Conservation (phyloP, 2,113 vertebrate genomes). For the Platycercus adscitus region DNA sequence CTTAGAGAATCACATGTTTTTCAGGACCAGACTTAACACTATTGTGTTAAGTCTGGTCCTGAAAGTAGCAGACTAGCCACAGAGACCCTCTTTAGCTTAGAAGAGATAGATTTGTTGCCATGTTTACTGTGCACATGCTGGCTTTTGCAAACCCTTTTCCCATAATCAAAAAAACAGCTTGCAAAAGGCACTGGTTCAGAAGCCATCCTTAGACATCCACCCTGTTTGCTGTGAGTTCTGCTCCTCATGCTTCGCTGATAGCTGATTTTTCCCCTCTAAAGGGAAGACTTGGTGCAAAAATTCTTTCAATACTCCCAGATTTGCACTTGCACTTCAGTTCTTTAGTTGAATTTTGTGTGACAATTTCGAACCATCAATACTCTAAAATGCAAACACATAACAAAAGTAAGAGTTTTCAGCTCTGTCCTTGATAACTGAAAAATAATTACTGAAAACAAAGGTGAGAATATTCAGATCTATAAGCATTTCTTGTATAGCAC, state of each 20-base stretch:
- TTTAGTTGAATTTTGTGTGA: background rate
- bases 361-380: background rate
- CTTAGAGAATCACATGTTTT: background rate
- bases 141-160: background rate
- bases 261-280: background rate
- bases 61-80: background rate
- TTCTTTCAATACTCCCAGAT: background rate
- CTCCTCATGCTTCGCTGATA: background rate
- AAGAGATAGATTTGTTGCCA: background rate
- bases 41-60: background rate
- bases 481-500: background rate
- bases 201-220: background rate
- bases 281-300: background rate
- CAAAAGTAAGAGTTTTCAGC: background rate
- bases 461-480: background rate
- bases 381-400: background rate
- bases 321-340: background rate
- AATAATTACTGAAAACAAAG: background rate
- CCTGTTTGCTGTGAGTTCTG: background rate
- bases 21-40: background rate
- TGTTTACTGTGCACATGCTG: background rate
- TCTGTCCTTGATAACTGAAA: background rate
- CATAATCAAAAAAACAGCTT: background rate
- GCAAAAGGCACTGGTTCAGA: background rate
- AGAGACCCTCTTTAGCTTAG: background rate